Conservation (phyloP, 2,113 vertebrate species). For the Butastur rufipennis region DNA sequence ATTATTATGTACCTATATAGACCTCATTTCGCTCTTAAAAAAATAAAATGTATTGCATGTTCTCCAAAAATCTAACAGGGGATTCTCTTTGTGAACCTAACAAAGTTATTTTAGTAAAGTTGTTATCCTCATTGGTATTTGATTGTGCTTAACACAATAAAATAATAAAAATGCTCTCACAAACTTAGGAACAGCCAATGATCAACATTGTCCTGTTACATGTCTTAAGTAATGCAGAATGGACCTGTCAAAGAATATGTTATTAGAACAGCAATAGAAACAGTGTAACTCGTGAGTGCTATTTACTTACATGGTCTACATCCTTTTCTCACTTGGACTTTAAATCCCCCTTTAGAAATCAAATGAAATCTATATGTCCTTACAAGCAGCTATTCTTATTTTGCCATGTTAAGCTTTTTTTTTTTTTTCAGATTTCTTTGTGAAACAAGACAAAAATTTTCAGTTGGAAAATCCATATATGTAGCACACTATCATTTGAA, state of each 20-base stretch:
- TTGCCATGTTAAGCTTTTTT: not conserved
- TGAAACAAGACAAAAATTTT: not conserved
- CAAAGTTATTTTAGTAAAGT: not conserved
- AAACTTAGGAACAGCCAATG: not conserved
- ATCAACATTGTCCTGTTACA: not conserved
- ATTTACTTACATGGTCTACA: not conserved
- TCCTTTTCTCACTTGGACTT: not conserved
- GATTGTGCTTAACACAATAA: not conserved
- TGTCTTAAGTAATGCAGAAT: not conserved
- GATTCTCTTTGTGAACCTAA: not conserved
- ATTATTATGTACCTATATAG: not conserved
- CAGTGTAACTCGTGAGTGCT: rapidly evolving
- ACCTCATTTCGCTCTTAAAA: not conserved
- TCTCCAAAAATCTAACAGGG: not conserved
- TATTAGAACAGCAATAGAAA: not conserved
- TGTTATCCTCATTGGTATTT: not conserved
- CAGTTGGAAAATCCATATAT: not conserved
- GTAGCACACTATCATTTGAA: not conserved
- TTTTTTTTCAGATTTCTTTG: not conserved
- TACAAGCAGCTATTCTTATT: not conserved
- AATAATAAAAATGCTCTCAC: not conserved
- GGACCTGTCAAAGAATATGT: not conserved
- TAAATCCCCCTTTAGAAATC: not conserved
- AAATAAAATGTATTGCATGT: not conserved
- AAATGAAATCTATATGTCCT: not conserved